Base-by-base conservation (phyloP, 2,113 vertebrate species). In the Corythornis madagascariensis region DNA sequence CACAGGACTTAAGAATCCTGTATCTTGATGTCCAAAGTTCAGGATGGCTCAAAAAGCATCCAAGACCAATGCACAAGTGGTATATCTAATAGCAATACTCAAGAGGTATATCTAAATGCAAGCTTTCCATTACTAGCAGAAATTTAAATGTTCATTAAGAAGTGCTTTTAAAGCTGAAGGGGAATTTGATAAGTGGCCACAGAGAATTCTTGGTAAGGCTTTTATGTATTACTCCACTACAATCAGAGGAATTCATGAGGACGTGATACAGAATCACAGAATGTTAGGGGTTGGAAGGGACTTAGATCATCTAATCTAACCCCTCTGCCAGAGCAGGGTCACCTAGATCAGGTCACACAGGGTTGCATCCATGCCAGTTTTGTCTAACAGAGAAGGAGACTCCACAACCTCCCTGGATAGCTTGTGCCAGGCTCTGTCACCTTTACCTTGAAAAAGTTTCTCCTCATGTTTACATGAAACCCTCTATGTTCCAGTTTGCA, bases 171-270 rank as follows among this genome's bases (percentile, higher is more conserved):
- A 56, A 33, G 83, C 83, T 60, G 5, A 85, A 85, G 78, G 71
- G 66, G 71, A 92, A 65, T 87, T 82, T 87, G 87, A 50, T 73
- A 64, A 91, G 86, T 59, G 60, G 72, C 56, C 82, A 89, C 59
- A 63, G 60, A 89, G 89, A 94, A 80, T 80, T 80, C 69, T 66
- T 80, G 60, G 50, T 45, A 59, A 89, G 48, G 47, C 42, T 91
- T 73, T 85, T 76, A 75, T 25, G 3, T 38, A 33, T 63, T 66
- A 38, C 33, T 73, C 31, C 52, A 2, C 20, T 24, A 5, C 7
- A 71, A 57, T 52, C 35, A 24, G 38, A 48, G 60, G 52, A 59
- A 60, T 76, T 90, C 60, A 73, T 56, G 76, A 80, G 42, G 47
- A 25, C 53, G 35, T 22, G 3, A 22, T 50, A 50, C 48, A 50